Conservation (phyloP, 2,888 invertebrate species). For the Eudasyphora cyanicolor region DNA sequence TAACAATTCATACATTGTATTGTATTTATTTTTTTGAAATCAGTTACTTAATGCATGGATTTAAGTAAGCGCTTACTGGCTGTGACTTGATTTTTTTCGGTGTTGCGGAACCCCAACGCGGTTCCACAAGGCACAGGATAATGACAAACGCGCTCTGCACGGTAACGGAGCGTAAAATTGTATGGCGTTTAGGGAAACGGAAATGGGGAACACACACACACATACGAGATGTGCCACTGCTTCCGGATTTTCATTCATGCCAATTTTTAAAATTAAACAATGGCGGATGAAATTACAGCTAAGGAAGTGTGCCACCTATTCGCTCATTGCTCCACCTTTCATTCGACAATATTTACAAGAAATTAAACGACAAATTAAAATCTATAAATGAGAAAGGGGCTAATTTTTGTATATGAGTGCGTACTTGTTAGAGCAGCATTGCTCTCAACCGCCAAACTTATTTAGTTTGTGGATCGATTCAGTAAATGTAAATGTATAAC, state of each 20-base stretch:
- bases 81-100: slow-evolving; percentile 32
- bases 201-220: slow-evolving; percentile 15
- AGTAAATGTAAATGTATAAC: too few relatives aligned
- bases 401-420: too few relatives aligned
- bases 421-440: too few relatives aligned
- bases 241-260: not conserved
- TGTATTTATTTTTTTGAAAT: slow-evolving; percentile 36
- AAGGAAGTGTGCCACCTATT: not conserved
- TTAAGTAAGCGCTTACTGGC: slow-evolving; percentile 47
- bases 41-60: slow-evolving; percentile 47
- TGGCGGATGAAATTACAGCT: not conserved
- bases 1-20: not conserved
- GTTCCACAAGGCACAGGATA: not conserved
- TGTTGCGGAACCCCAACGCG: not conserved
- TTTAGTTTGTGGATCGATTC: too few relatives aligned
- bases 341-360: not conserved
- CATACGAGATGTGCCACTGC: not conserved
- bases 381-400: not conserved
- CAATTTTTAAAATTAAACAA: slow-evolving; percentile 1
- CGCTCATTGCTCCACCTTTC: not conserved
- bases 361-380: not conserved
- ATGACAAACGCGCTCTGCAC: not conserved
- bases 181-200: slow-evolving; percentile 43
- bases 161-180: slow-evolving; percentile 53
- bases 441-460: too few relatives aligned